phyloP scores from a whole-genome alignment of 2,888 invertebrate genomes.

The Drosophila aldrichi region DNA sequence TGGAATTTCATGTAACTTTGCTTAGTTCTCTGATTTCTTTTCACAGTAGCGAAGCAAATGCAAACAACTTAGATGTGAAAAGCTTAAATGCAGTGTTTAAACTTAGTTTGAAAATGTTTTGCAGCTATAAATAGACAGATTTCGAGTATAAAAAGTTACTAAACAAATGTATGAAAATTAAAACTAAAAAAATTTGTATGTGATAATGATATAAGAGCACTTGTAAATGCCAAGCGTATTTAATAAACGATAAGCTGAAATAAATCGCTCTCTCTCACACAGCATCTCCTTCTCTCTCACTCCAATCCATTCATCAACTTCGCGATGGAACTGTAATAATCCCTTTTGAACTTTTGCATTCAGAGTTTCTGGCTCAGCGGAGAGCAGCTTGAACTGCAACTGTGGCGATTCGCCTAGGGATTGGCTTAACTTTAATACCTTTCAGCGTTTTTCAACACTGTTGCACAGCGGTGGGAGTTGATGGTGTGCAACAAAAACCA shows the following conservation, averaged over 20 bases:
- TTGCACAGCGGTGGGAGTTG: not conserved
- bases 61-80: slow-evolving; percentile 1
- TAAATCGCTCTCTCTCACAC: not conserved
- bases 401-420: slow-evolving; percentile 21
- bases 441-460: slow-evolving; percentile 38
- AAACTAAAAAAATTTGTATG: too few species aligned
- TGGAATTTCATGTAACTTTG: not conserved
- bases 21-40: not conserved
- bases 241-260: not conserved
- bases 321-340: slow-evolving; percentile 15
- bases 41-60: not conserved
- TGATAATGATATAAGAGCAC: not conserved
- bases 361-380: slow-evolving; percentile 3
- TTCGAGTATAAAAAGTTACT: not conserved
- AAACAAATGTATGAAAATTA: not conserved
- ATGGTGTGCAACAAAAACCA: slow-evolving; percentile 51
- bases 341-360: slow-evolving; percentile 16
- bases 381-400: slow-evolving; percentile 17
- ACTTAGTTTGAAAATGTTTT: not conserved
- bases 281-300: not conserved
- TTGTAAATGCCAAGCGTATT: not conserved
- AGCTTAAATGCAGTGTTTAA: slow-evolving; percentile 1
- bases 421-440: slow-evolving; percentile 38
- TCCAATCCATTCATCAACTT: not conserved
- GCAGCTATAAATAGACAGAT: not conserved